Percentiles rank a stretch among this genome's conserved stretches.
Evolutionary conservation across 2,888 invertebrate genomes (phyloP).

Genomic region (Blastobasis lacticolella): DNA sequence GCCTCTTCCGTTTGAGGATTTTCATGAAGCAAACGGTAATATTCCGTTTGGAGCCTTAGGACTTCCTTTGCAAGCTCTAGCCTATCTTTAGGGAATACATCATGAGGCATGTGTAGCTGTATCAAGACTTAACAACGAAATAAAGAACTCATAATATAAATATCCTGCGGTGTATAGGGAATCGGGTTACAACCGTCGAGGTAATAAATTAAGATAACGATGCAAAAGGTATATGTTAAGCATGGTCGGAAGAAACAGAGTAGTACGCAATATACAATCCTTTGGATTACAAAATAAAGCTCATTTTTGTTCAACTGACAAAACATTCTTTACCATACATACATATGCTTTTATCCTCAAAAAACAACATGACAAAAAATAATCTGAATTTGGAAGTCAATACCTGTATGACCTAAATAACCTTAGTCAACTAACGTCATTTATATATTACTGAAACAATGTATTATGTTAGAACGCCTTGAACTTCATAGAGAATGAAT

Average conservation of each 20-base stretch:
- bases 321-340: neutral
- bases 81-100: no score
- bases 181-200: no score
- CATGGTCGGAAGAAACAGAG: neutral
- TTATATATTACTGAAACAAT: neutral
- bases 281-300: slow-evolving; percentile 1
- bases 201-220: slow-evolving; percentile 1
- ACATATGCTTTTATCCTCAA: no score
- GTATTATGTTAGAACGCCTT: neutral
- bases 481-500: neutral
- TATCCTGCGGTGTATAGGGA: no score
- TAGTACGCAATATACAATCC: slow-evolving; percentile 1
- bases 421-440: slow-evolving; percentile 1
- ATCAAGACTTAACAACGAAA: no score
- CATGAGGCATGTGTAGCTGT: no score
- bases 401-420: slow-evolving; percentile 2
- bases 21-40: no score
- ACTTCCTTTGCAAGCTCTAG: no score
- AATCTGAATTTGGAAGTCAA: neutral
- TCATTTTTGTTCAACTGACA: no score
- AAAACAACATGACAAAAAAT: neutral
- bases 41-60: no score
- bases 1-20: no score
- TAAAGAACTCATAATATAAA: no score
- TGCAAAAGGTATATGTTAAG: neutral